Evolutionary conservation across 2,888 invertebrate genomes (phyloP).

Genomic region (Amphipoea oculea): DNA sequence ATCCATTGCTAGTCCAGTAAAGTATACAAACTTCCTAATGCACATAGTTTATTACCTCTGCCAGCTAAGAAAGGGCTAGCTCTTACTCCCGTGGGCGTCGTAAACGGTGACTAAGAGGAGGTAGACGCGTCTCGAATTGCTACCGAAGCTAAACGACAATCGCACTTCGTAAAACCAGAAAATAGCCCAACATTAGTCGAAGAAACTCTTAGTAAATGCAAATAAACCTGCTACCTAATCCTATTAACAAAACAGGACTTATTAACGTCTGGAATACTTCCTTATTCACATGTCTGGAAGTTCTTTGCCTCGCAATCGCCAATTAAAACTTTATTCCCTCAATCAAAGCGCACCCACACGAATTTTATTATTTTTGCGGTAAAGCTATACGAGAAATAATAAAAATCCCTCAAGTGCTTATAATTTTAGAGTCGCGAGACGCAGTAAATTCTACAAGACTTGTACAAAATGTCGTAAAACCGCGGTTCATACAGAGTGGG

Average conservation of each 20-base stretch:
- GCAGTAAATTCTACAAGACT: slow-evolving; percentile 66
- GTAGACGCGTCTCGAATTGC: slow-evolving; percentile 16
- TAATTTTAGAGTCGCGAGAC: slow-evolving; percentile 66
- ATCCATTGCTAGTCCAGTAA: background rate
- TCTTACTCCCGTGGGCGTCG: slow-evolving; percentile 27
- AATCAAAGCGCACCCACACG: slow-evolving; percentile 26
- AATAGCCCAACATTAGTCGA: background rate
- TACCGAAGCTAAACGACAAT: slow-evolving; percentile 9
- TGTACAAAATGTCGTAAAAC: slow-evolving; percentile 64
- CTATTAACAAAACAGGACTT: slow-evolving; percentile 6
- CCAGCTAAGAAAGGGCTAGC: slow-evolving; percentile 8
- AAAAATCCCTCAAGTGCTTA: slow-evolving; percentile 48
- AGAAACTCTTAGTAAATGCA: background rate
- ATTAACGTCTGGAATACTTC: background rate
- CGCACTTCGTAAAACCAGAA: slow-evolving; percentile 8
- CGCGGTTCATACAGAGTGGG: slow-evolving; percentile 33
- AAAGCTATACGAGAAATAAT: slow-evolving; percentile 31
- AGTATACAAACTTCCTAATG: slow-evolving; percentile 8
- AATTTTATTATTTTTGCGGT: slow-evolving; percentile 51
- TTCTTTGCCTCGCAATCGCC: background rate
- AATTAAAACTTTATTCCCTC: slow-evolving; percentile 47
- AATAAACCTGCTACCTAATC: background rate
- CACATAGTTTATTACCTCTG: slow-evolving; percentile 1
- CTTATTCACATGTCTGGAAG: slow-evolving; percentile 1
- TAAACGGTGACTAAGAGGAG: slow-evolving; percentile 22